A percentile compares a stretch with the other conserved stretches of the same genome.
Evolutionary conservation across 2,797 vertebrate species (phyloP).

Genomic region (Morus bassanus): DNA sequence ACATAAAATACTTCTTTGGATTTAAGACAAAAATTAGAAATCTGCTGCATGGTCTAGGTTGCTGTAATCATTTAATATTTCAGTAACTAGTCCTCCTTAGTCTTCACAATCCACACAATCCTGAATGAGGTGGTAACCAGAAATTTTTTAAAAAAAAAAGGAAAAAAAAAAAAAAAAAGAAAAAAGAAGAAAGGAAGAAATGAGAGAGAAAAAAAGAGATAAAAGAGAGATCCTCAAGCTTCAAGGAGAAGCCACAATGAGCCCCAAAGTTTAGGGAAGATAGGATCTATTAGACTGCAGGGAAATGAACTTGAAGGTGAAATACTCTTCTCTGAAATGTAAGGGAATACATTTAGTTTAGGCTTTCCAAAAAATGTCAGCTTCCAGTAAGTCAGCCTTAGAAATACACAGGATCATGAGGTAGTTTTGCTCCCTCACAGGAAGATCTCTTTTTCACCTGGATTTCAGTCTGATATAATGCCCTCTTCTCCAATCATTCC

Average conservation of each 20-base stretch:
- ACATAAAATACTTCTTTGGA: neutral
- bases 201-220: neutral
- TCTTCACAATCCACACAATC: neutral
- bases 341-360: neutral
- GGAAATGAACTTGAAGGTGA: neutral
- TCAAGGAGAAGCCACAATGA: neutral
- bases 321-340: neutral
- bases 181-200: neutral
- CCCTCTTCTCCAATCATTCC: neutral
- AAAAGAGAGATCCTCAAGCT: neutral
- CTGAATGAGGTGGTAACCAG: neutral
- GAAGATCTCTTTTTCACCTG: neutral
- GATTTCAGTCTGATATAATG: neutral
- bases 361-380: neutral
- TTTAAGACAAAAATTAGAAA: neutral
- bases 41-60: neutral
- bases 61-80: neutral
- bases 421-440: neutral
- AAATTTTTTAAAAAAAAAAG: too few species aligned
- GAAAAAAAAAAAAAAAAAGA: neutral
- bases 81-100: neutral
- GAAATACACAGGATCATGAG: neutral
- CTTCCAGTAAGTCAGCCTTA: neutral
- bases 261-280: neutral
- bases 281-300: neutral